Conservation (phyloP, 2,888 invertebrate genomes). For the Ypsolopha scabrella region DNA sequence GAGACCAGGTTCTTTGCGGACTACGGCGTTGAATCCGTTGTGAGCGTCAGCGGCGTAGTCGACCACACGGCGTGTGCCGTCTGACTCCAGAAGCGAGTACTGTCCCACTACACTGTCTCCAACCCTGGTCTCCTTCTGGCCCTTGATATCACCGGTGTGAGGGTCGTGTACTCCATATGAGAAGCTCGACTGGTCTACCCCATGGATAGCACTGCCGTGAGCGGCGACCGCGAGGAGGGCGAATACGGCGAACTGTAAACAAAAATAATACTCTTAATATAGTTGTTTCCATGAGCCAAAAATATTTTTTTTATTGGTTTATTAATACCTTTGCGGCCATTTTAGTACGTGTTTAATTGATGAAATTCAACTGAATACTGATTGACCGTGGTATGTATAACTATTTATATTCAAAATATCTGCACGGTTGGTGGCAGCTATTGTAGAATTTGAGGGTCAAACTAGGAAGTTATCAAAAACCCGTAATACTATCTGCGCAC, state of each 20-base stretch:
- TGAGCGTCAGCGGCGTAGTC: conserved; percentile 59
- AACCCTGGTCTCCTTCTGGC: conserved; percentile 73
- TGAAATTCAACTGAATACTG: conserved; percentile 32
- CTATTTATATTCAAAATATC: conserved; percentile 40
- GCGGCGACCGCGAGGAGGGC: conserved; percentile 56
- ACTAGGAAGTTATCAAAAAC: conserved; percentile 23
- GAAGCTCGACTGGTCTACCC: conserved; percentile 51
- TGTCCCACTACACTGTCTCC: conserved; percentile 73
- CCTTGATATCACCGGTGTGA: conserved; percentile 61
- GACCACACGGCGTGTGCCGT: conserved; percentile 74
- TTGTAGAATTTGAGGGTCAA: conserved; percentile 40
- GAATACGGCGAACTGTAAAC: conserved; percentile 51
- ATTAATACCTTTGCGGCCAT: conserved; percentile 63
- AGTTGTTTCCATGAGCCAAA: not conserved
- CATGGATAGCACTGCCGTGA: conserved; percentile 46
- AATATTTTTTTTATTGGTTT: not conserved
- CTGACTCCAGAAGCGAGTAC: conserved; percentile 67
- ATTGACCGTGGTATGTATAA: conserved; percentile 23
- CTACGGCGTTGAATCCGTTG: conserved; percentile 41
- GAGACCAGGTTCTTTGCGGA: conserved; percentile 31
- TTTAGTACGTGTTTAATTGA: conserved; percentile 23
- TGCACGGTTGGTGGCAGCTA: conserved; percentile 11
- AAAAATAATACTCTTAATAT: not conserved
- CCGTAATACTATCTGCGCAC: not conserved
- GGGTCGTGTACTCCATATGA: conserved; percentile 60